Evolutionary conservation across 1,140 invertebrate species (phyloP), one percentile per base, ranked within the genome.

Genomic region (Drosophila nebulosa): DNA sequence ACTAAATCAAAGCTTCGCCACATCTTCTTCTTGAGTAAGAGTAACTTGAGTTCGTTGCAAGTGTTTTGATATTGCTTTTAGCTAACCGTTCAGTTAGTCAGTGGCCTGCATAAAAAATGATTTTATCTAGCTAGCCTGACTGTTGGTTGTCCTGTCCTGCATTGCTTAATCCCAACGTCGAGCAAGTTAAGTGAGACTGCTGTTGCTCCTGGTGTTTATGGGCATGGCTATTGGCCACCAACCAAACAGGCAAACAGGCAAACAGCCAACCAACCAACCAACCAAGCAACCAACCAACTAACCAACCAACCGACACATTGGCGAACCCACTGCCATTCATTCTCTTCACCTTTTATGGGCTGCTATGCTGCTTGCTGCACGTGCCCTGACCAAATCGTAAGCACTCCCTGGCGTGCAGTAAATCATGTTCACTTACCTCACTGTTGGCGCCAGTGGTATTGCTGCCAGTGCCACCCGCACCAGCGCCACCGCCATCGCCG

Each of bases 381-480:
- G 61, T 66, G 59, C 59, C 71, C 64, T 5, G 70, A 67, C 72
- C 74, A 86, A 86, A 86, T 86, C 81, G 71, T 76, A 83, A 86
- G 66, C 83, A 86, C 83, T 88, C 83, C 83, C 83, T 9, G 64
- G 56, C 26, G 83, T 71, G 60, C 72, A 64, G 60, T 88, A 83
- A 88, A 88, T 88, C 83, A 88, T 64, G 68, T 60, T 81, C 74
- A 81, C 81, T 91, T 91, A 92, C 91, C 80, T 91, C 79, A 89
- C 83, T 88, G 83, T 75, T 81, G 83, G 78, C 66, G 61, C 78
- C 70, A 53, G 73, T 77, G 69, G 79, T 74, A 16, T 46, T 50
- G 27, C 63, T 74, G 50, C 74, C 66, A 35, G 26, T 50, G 55
- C 22, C 26, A 35, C 36, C 76, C 39, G 46, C 63, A 21, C 64